Base-by-base conservation (phyloP, 1,140 invertebrate genomes). In the Drosophila insularis region DNA sequence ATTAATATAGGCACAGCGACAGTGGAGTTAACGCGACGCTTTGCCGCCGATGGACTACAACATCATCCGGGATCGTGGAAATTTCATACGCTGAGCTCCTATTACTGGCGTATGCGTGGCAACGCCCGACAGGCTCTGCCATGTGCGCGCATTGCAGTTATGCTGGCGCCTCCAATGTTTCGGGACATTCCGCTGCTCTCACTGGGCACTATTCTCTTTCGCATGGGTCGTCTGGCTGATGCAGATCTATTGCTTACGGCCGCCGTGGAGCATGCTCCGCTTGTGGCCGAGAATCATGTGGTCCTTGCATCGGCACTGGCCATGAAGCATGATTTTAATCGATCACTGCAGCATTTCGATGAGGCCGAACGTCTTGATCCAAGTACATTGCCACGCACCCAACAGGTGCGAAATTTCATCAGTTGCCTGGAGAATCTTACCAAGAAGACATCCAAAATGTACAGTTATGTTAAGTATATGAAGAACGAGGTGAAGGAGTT, bases 101-200 rank as follows among this genome's bases (percentile, higher is more conserved):
- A 97, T 64, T 98, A 96, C 93, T 98, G 97, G 97, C 93, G 97
- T 59, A 95, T 96, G 1, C 94, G 94, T 84, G 97, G 97, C 27
- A 94, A 97, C 90, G 94, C 96, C 7, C 93, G 94, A 31, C 94
- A 96, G 89, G 96, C 96, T 8, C 92, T 98, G 58, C 96, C 98
- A 87, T 98, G 97, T 92, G 94, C 95, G 17, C 93, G 96, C 14
- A 91, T 96, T 78, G 96, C 97, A 32, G 93, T 97, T 10, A 94
- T 96, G 90, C 95, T 94, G 92, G 95, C 96, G 39, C 95, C 96
- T 56, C 95, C 97, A 37, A 94, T 95, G 31, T 92, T 94, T 67
- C 95, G 96, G 91, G 96, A 97, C 92, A 95, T 98, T 69, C 94
- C 97, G 2, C 92, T 98, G 58, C 93, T 97, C 17, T 97, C 95